Percentiles rank a stretch among this genome's conserved stretches.
Conservation (phyloP, 2,797 vertebrate species). For the Oreortyx pictus region DNA sequence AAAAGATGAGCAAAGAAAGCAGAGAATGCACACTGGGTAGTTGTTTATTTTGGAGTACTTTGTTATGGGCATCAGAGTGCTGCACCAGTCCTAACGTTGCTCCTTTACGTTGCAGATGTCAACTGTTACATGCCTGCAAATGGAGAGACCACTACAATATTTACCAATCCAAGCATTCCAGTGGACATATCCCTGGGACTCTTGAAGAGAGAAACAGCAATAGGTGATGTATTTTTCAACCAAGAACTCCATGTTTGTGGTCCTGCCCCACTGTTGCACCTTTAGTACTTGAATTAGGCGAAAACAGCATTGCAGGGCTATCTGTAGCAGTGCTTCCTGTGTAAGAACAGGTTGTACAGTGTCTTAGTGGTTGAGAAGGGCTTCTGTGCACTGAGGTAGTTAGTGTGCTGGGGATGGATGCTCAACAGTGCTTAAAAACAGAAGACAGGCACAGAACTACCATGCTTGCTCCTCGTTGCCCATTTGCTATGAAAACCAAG, state of each 20-base stretch:
- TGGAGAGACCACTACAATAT: conserved; percentile 88
- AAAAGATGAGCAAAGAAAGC: neutral
- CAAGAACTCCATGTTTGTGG: fast-evolving
- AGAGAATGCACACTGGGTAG: fast-evolving
- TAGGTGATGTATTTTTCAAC: conserved; percentile 76
- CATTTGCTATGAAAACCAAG: fast-evolving
- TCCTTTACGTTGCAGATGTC: neutral
- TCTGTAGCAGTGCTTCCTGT: neutral
- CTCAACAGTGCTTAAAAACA: fast-evolving
- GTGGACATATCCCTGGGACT: conserved; percentile 95
- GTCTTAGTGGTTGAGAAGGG: neutral
- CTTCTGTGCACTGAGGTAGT: neutral
- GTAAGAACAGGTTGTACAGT: neutral
- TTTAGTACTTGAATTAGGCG: fast-evolving
- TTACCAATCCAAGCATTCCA: conserved; percentile 93
- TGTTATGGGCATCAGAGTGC: fast-evolving
- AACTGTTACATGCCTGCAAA: conserved; percentile 95
- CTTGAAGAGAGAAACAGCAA: conserved; percentile 91
- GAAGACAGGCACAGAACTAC: fast-evolving
- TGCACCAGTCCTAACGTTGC: fast-evolving
- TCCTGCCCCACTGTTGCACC: fast-evolving
- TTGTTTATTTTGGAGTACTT: neutral
- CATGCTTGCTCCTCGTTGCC: fast-evolving
- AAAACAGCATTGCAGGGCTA: fast-evolving
- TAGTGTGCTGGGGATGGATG: fast-evolving